These are phyloP conservation scores for Cygnus atratus DNA, from an alignment of 2,113 vertebrate species.

Conservation along the genomic window DNA sequence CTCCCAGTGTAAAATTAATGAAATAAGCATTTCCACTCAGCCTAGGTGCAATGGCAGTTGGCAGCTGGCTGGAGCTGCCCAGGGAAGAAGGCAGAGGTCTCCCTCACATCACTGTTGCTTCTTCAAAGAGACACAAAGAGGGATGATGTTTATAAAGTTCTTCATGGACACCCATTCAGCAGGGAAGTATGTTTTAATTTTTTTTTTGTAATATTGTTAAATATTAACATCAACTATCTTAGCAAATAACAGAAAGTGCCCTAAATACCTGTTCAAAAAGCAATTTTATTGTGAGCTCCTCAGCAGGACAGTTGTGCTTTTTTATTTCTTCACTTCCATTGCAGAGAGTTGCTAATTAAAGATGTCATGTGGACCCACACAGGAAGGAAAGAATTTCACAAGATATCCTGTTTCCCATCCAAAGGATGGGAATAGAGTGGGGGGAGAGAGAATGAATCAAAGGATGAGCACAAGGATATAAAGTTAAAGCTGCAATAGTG, in stretches of 20 bases:
- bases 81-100: background rate
- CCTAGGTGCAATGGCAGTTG: background rate
- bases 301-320: conserved; percentile 14
- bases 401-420: conserved; percentile 78
- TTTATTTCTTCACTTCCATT: conserved; percentile 27
- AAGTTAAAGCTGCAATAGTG: conserved; percentile 56
- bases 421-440: conserved; percentile 57
- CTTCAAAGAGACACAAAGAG: background rate
- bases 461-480: conserved; percentile 63
- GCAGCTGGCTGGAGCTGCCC: background rate
- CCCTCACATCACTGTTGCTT: background rate
- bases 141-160: background rate
- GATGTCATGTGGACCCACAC: conserved; percentile 30
- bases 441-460: conserved; percentile 74
- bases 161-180: background rate
- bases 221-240: background rate
- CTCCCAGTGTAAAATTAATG: background rate
- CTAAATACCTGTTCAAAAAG: conserved; percentile 41
- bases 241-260: background rate
- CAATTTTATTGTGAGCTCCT: background rate
- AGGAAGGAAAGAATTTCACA: conserved; percentile 68
- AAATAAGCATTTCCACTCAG: background rate
- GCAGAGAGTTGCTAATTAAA: conserved; percentile 43
- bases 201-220: conserved; percentile 18
- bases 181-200: background rate